Evolutionary conservation across 2,888 invertebrate genomes (phyloP).

Genomic region (Leucania comma): DNA sequence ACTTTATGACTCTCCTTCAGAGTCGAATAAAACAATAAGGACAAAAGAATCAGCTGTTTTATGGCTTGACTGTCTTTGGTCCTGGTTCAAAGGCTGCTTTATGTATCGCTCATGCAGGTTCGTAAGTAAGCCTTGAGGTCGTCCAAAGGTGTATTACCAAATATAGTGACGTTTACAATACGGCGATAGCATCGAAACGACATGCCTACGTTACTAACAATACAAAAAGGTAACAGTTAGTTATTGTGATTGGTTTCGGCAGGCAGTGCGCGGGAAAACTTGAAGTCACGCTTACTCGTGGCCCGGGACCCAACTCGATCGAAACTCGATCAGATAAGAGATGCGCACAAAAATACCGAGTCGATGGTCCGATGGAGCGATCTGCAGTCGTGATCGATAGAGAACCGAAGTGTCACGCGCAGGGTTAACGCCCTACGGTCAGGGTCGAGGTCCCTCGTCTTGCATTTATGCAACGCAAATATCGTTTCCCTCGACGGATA

Average conservation of each 20-base stretch:
- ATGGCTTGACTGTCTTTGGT: conserved; percentile 3
- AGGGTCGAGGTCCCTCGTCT: conserved; percentile 84
- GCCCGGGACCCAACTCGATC: conserved; percentile 65
- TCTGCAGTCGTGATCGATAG: conserved; percentile 89
- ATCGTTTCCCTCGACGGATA: conserved; percentile 80
- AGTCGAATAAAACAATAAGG: background rate
- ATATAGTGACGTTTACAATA: conserved; percentile 71
- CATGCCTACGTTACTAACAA: conserved; percentile 84
- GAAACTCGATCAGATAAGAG: conserved; percentile 84
- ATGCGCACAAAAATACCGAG: conserved; percentile 73
- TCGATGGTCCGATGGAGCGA: conserved; percentile 80
- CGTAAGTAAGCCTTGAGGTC: conserved; percentile 35
- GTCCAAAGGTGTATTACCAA: conserved; percentile 55
- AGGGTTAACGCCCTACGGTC: conserved; percentile 87
- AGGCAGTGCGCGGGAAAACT: conserved; percentile 74
- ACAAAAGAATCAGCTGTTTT: conserved; percentile 3
- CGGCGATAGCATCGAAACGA: conserved; percentile 71
- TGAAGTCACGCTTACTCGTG: conserved; percentile 80
- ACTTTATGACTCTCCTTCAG: conserved; percentile 22
- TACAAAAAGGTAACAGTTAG: conserved; percentile 84
- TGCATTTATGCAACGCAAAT: conserved; percentile 85
- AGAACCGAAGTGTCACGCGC: conserved; percentile 90
- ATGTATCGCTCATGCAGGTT: conserved; percentile 30
- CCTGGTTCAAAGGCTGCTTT: conserved; percentile 25
- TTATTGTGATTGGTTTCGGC: conserved; percentile 84